phyloP scores from a whole-genome alignment of 2,888 invertebrate genomes.

The Coremacera marginata region DNA sequence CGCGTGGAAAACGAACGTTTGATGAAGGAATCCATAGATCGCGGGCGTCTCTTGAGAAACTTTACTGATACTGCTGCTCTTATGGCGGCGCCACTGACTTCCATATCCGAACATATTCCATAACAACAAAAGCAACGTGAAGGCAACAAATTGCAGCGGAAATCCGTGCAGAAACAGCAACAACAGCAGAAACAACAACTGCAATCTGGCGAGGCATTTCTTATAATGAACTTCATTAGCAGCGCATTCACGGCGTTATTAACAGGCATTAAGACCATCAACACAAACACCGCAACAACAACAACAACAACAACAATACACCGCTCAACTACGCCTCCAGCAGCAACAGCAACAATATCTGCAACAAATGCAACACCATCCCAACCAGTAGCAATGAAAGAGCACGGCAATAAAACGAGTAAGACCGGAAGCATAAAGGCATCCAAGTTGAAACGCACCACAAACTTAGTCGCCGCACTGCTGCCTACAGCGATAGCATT shows the following conservation, averaged over 20 bases:
- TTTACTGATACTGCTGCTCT: slow-evolving; percentile 63
- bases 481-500: not conserved
- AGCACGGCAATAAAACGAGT: not conserved
- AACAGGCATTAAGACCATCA: slow-evolving; percentile 38
- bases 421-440: not conserved
- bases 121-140: slow-evolving; percentile 48
- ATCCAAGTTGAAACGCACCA: not conserved
- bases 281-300: slow-evolving; percentile 38
- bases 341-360: slow-evolving; percentile 4
- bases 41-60: slow-evolving; percentile 67
- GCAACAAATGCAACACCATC: not conserved
- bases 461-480: not conserved
- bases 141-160: not conserved
- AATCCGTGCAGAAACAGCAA: slow-evolving; percentile 31
- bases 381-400: no score
- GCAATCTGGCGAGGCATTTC: slow-evolving; percentile 18
- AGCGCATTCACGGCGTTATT: slow-evolving; percentile 13
- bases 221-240: slow-evolving; percentile 17
- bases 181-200: slow-evolving; percentile 39
- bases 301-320: not conserved
- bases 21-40: slow-evolving; percentile 81
- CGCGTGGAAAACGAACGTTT: slow-evolving; percentile 90
- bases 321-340: not conserved
- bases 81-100: slow-evolving; percentile 50
- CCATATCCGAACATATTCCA: slow-evolving; percentile 51